Conservation (phyloP, 2,797 vertebrate species). For the Lithobates sylvaticus region DNA sequence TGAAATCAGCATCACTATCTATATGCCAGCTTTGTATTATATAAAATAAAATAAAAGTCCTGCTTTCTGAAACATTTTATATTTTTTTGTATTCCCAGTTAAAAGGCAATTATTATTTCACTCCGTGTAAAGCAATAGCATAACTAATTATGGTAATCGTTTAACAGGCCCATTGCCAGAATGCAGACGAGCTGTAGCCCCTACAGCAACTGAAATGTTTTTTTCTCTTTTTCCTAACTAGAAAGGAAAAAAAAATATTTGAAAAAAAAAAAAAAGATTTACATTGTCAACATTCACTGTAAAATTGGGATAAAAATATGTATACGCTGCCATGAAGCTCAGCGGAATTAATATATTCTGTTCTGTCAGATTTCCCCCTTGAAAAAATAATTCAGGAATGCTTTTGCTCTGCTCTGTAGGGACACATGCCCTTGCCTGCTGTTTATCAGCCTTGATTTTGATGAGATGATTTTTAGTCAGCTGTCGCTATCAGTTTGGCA, state of each 20-base stretch:
- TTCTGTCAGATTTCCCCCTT: conserved; percentile 61
- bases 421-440: conserved; percentile 75
- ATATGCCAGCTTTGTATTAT: background rate
- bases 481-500: conserved; percentile 83
- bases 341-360: conserved; percentile 64
- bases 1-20: background rate
- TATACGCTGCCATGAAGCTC: conserved; percentile 4
- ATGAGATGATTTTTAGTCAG: conserved; percentile 83
- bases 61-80: background rate
- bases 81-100: background rate
- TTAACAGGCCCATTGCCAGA: conserved; percentile 2
- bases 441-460: conserved; percentile 81
- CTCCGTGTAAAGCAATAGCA: background rate
- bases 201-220: background rate
- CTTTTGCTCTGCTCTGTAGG: conserved; percentile 74
- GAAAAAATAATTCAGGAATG: conserved; percentile 69
- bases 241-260: background rate
- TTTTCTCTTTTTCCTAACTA: background rate
- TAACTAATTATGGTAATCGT: conserved; percentile 13
- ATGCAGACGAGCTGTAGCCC: background rate
- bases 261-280: background rate
- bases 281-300: background rate
- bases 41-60: background rate
- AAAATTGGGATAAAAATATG: conserved; percentile 20
- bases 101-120: background rate